phyloP scores from a whole-genome alignment of 2,888 invertebrate genomes.

The Zeuzera pyrina region DNA sequence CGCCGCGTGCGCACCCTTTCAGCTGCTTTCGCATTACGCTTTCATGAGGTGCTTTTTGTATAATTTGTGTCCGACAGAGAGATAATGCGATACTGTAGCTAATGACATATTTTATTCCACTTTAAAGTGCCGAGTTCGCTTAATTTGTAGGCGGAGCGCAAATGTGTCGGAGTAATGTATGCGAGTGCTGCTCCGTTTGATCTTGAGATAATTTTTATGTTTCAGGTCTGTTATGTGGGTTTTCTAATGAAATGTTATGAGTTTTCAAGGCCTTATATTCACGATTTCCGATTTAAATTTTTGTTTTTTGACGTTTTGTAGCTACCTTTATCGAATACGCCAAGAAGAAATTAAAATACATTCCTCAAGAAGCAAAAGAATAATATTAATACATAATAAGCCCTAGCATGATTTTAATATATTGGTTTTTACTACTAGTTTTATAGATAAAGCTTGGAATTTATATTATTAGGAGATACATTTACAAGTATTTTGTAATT shows the following conservation, averaged over 20 bases:
- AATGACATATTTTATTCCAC: slow-evolving; percentile 58
- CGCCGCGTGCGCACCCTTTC: slow-evolving; percentile 63
- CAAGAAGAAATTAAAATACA: too few relatives aligned
- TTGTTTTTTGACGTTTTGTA: too few relatives aligned
- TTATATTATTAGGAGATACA: too few relatives aligned
- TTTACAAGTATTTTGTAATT: too few relatives aligned
- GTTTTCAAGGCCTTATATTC: background rate
- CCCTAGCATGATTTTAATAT: too few relatives aligned
- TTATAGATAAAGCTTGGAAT: too few relatives aligned
- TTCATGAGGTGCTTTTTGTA: slow-evolving; percentile 51
- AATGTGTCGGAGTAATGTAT: slow-evolving; percentile 25
- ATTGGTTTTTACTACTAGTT: too few relatives aligned
- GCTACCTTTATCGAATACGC: too few relatives aligned
- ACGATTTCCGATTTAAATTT: too few relatives aligned
- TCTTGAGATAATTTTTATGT: slow-evolving; percentile 1
- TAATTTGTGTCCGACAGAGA: slow-evolving; percentile 41
- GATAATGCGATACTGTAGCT: slow-evolving; percentile 49
- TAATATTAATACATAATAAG: too few relatives aligned
- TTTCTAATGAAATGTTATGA: background rate
- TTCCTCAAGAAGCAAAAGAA: too few relatives aligned
- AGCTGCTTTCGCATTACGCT: slow-evolving; percentile 53
- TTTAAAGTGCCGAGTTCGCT: slow-evolving; percentile 32
- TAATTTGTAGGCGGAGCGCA: slow-evolving; percentile 23
- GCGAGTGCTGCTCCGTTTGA: slow-evolving; percentile 22
- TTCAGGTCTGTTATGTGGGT: background rate